Base-by-base conservation (phyloP, 1,140 invertebrate genomes). In the Rhagoletis pomonella region DNA sequence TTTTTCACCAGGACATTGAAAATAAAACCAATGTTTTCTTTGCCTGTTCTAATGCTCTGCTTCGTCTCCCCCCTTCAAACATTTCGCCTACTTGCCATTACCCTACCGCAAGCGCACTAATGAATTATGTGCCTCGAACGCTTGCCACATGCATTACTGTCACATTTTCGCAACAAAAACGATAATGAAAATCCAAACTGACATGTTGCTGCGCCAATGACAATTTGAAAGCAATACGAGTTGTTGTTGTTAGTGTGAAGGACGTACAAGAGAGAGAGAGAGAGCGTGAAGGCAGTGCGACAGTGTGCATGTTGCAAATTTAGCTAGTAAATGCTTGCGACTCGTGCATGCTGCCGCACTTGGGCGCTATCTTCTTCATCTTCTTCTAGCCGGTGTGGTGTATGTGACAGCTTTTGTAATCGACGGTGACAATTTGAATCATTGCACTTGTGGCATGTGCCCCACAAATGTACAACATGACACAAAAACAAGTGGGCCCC, bases 381-480 rank as follows among this genome's bases (percentile, higher is more conserved):
- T 29, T 29, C 29, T 29, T 29, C 29, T 29, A 29, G 29, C 29
- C 29, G 29, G 29, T 29, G 69, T 42, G 73, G 44, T 81, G 73
- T 81, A n/a, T 81, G 73, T 81, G 73, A 81, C 73, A 81, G 73
- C 73, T 81, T 81, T 81, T 81, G 73, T 81, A 81, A 81, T 81
- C 73, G 73, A 81, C 73, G 73, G n/a, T 47, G 73, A 81, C 73
- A 81, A 81, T 81, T 58, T 81, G 73, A 81, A 81, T 55, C 73
- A 81, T 81, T 81, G 73, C 73, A 81, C 73, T 81, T 81, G 73
- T 81, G 73, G 73, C 73, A 81, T 81, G 73, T 55, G 73, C 73
- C 73, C 73, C 73, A 58, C 73, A 81, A 81, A 55, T 81, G 73
- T 81, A 81, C 73, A 81, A 81, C 73, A 81, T 81, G 73, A 42